phyloP scores from a whole-genome alignment of 2,888 invertebrate species.

The Conus canariensis region DNA sequence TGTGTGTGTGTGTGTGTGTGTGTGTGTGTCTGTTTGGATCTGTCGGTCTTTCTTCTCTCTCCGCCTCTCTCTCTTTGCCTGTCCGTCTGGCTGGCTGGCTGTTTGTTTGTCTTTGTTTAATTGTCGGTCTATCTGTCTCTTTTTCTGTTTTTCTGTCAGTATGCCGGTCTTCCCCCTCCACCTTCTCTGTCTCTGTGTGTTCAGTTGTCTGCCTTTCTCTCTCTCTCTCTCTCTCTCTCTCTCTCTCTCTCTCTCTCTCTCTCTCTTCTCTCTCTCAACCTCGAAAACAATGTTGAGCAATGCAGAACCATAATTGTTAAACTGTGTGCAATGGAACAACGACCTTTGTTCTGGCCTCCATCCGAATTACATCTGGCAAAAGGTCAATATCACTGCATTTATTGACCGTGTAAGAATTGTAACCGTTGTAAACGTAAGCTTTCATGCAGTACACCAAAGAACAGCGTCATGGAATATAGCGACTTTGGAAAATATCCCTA shows the following conservation, averaged over 20 bases:
- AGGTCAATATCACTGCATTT: background rate
- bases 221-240: background rate
- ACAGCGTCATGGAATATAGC: no score
- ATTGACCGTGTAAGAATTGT: no score
- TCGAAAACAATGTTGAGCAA: no score
- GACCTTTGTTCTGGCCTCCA: background rate
- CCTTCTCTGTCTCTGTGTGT: background rate
- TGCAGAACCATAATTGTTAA: background rate
- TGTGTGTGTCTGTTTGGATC: background rate
- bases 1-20: no score
- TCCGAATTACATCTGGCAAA: background rate
- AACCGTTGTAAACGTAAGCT: no score
- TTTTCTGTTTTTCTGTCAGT: background rate
- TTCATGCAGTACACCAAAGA: no score
- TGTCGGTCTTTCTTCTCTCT: background rate
- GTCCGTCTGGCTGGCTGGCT: conserved; percentile 5
- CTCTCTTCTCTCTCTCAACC: no score
- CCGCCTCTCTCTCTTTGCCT: no score
- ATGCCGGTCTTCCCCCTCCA: background rate
- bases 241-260: background rate
- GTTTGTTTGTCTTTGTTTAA: conserved; percentile 10
- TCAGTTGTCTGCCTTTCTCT: background rate
- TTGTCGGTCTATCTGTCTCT: conserved; percentile 6
- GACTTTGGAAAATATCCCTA: no score
- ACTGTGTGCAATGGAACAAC: background rate